phyloP scores from a whole-genome alignment of 2,888 invertebrate genomes.

The Orchesellides sinensis region DNA sequence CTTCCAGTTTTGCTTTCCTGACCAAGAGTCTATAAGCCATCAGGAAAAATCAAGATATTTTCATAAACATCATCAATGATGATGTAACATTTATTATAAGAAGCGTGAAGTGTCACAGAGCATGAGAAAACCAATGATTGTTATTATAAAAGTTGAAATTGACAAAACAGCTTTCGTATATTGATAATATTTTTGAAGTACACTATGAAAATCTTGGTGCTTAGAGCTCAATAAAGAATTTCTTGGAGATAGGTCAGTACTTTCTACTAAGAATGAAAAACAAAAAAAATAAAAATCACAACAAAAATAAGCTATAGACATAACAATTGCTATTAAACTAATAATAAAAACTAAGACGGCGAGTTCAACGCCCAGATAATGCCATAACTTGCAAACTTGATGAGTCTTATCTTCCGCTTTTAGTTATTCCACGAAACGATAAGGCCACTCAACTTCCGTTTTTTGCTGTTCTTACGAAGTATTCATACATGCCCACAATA shows the following conservation, averaged over 20 bases:
- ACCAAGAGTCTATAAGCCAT: conserved; percentile 5
- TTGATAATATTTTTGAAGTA: too few relatives aligned
- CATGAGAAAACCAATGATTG: too few relatives aligned
- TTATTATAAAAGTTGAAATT: too few relatives aligned
- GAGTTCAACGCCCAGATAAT: conserved; percentile 5
- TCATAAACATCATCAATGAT: too few relatives aligned
- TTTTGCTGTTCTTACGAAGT: background rate
- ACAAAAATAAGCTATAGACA: too few relatives aligned
- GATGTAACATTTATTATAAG: too few relatives aligned
- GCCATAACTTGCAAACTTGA: background rate
- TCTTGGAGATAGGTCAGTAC: conserved; percentile 12
- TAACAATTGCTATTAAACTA: too few relatives aligned
- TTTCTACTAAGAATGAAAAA: background rate
- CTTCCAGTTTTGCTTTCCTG: conserved; percentile 40
- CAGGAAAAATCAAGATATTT: background rate
- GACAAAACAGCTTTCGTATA: too few relatives aligned
- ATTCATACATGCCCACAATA: background rate
- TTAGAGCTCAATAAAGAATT: background rate
- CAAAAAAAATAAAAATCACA: too few relatives aligned
- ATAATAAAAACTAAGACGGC: background rate
- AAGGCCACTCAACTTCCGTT: background rate
- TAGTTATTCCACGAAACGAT: background rate
- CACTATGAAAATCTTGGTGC: too few relatives aligned
- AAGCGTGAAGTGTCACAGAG: too few relatives aligned
- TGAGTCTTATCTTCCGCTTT: background rate